Evolutionary conservation across 2,113 vertebrate species (phyloP).

Genomic region (Chauna torquata): DNA sequence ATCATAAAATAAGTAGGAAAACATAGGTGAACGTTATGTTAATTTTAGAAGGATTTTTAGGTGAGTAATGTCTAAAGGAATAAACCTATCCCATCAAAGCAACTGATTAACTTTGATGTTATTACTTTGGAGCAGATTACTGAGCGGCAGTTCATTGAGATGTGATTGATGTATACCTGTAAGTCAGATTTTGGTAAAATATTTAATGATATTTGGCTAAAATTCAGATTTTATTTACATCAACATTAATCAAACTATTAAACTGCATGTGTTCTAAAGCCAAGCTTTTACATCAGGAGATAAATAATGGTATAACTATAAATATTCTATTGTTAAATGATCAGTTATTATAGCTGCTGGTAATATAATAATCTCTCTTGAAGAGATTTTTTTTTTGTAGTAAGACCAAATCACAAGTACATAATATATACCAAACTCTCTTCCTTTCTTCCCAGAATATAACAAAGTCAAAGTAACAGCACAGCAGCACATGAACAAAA

Average conservation of each 20-base stretch:
- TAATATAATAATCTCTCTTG: not conserved
- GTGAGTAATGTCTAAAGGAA: not conserved
- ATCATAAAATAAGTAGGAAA: not conserved
- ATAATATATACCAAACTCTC: not conserved
- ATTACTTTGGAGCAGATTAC: not conserved
- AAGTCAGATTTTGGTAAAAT: not conserved
- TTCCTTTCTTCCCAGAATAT: not conserved
- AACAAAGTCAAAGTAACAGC: not conserved
- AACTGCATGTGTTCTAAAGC: not conserved
- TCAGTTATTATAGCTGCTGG: not conserved
- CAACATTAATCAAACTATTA: not conserved
- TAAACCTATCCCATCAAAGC: not conserved
- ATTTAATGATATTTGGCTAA: not conserved
- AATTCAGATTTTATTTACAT: not conserved
- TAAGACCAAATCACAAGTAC: not conserved
- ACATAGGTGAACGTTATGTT: not conserved
- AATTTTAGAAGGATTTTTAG: not conserved
- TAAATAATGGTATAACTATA: not conserved
- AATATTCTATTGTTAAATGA: not conserved
- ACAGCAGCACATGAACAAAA: not conserved
- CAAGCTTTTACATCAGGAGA: not conserved
- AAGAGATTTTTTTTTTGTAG: not conserved
- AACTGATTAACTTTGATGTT: not conserved
- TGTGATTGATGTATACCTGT: accelerated
- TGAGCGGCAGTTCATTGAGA: not conserved